Evolutionary conservation across 2,888 invertebrate species (phyloP).

Genomic region (Nomada flava): DNA sequence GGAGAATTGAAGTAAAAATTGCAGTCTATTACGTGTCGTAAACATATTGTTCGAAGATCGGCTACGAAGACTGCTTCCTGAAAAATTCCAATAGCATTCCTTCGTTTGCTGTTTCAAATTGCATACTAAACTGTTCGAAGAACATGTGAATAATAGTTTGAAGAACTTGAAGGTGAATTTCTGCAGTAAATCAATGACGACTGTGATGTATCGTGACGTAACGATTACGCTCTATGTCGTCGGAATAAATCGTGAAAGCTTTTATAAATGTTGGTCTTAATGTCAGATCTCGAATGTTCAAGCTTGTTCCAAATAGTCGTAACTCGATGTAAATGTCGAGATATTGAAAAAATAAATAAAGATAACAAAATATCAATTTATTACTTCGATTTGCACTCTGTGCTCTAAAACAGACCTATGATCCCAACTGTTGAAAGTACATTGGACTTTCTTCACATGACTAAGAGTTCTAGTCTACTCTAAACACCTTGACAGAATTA

Average conservation of each 20-base stretch:
- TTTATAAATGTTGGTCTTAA: too few relatives aligned
- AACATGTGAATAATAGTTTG: slow-evolving; percentile 4
- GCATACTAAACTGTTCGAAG: slow-evolving; percentile 17
- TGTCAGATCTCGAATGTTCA: background rate
- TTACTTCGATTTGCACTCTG: too few relatives aligned
- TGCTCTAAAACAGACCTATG: too few relatives aligned
- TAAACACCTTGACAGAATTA: too few relatives aligned
- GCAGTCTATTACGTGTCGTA: background rate
- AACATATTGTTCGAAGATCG: slow-evolving; percentile 5
- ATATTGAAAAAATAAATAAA: background rate
- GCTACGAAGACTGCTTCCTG: background rate
- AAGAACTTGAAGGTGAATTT: slow-evolving; percentile 3
- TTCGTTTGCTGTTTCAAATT: background rate
- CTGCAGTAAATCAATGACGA: slow-evolving; percentile 9
- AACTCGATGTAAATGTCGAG: background rate
- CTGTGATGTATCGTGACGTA: background rate
- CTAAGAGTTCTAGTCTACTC: too few relatives aligned
- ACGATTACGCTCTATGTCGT: background rate
- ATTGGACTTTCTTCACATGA: too few relatives aligned
- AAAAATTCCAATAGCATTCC: background rate
- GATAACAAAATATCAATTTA: background rate
- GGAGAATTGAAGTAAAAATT: background rate
- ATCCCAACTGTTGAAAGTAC: too few relatives aligned
- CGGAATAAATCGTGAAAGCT: background rate
- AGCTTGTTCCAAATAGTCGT: background rate